A percentile compares a stretch with the other conserved stretches of the same genome.
These are phyloP conservation scores for Kuschelorhynchus macadamiae DNA, from an alignment of 2,888 invertebrate genomes.

Conservation along the genomic window DNA sequence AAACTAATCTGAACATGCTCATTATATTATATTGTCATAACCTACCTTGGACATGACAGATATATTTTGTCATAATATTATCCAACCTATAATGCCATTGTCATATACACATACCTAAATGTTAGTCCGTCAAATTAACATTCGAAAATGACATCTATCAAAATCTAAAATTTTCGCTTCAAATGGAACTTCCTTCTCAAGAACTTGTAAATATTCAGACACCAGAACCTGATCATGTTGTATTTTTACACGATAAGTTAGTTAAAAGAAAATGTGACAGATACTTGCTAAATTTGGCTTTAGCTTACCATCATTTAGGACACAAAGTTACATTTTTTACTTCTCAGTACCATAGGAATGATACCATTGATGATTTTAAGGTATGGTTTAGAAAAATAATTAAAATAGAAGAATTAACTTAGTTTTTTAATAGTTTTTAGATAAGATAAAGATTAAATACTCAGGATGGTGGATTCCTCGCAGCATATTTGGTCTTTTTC, in stretches of 20 bases:
- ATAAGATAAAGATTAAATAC: constrained; percentile 56
- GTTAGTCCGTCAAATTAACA: not conserved
- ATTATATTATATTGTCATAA: no score
- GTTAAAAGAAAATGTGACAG: constrained; percentile 60
- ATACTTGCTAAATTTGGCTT: constrained; percentile 62
- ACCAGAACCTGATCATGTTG: constrained; percentile 52
- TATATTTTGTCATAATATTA: no score
- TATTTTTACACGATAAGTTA: constrained; percentile 63
- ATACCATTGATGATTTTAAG: constrained; percentile 59
- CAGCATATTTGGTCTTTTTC: constrained; percentile 57
- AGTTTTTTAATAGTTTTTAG: constrained; percentile 51
- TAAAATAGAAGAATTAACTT: not conserved
- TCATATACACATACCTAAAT: constrained; percentile 7
- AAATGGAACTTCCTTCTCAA: constrained; percentile 22
- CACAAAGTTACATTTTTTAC: constrained; percentile 62
- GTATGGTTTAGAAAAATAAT: constrained; percentile 54
- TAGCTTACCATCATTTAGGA: constrained; percentile 59
- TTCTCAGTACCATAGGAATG: constrained; percentile 56
- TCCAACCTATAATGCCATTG: no score
- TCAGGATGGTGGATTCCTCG: constrained; percentile 63
- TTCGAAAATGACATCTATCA: constrained; percentile 8
- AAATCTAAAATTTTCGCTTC: constrained; percentile 30
- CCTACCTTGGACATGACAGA: no score
- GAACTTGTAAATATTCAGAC: constrained; percentile 1
- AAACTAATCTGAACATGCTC: no score